phyloP scores from a whole-genome alignment of 2,113 vertebrate species.

The Poeciliopsis turrubarensis region DNA sequence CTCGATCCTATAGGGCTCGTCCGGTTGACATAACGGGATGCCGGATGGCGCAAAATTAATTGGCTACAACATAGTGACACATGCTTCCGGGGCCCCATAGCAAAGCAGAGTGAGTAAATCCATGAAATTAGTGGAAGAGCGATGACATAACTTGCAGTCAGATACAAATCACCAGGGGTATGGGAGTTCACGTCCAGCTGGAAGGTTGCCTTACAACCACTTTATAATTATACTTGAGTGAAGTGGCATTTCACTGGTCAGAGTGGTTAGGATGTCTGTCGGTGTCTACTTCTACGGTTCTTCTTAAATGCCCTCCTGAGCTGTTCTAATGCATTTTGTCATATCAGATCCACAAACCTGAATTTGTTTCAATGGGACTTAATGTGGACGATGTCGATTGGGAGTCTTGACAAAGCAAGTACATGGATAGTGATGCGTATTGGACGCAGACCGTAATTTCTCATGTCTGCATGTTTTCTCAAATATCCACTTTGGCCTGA shows the following conservation, averaged over 20 bases:
- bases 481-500: no score
- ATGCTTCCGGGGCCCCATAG: conserved; percentile 5
- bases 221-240: background rate
- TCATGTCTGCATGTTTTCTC: no score
- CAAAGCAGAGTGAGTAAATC: background rate
- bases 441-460: no score
- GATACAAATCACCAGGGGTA: background rate
- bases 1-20: conserved; percentile 35
- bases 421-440: no score
- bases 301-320: background rate
- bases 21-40: conserved; percentile 35
- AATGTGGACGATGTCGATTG: no score
- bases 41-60: conserved; percentile 44
- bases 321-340: background rate
- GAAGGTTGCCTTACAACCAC: background rate
- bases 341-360: no score
- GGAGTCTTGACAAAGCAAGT: no score
- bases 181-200: background rate
- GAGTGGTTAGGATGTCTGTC: background rate
- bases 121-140: conserved; percentile 9
- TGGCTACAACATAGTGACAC: conserved; percentile 43
- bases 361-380: no score
- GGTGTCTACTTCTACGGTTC: background rate
- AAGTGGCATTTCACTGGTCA: background rate
- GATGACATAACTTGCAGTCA: background rate